Evolutionary conservation across 2,797 vertebrate species (phyloP).

Genomic region (Cyclopterus lumpus): DNA sequence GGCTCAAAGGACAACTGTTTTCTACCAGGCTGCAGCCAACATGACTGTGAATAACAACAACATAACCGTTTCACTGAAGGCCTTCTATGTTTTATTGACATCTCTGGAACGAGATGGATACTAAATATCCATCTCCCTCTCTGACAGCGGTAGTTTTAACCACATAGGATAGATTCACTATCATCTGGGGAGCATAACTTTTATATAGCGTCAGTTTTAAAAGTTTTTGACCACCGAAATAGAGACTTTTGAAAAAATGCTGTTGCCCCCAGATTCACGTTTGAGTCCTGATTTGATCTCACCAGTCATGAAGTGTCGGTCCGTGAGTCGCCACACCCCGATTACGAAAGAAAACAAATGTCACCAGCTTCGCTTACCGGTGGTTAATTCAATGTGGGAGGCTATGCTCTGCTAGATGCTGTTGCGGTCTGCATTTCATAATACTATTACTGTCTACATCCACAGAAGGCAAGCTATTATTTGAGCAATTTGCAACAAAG

Average conservation of each 20-base stretch:
- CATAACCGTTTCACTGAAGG: neutral
- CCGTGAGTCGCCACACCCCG: neutral
- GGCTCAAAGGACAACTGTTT: slow-evolving; percentile 43
- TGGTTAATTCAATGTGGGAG: neutral
- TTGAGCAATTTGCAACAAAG: neutral
- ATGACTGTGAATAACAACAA: neutral
- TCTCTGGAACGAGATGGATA: neutral
- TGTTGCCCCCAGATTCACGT: neutral
- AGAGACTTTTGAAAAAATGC: neutral
- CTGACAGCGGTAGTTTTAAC: slow-evolving; percentile 8
- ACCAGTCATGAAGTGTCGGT: neutral
- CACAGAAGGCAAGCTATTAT: neutral
- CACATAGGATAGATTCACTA: slow-evolving; percentile 18
- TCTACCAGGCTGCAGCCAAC: slow-evolving; percentile 2
- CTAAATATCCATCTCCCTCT: neutral
- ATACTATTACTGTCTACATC: neutral
- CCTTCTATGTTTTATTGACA: neutral
- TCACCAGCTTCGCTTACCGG: neutral
- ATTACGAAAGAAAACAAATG: neutral
- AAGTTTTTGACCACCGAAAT: neutral
- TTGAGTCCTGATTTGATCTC: neutral
- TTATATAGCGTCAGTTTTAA: too few relatives aligned
- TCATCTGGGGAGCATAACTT: neutral
- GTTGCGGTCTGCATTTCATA: neutral
- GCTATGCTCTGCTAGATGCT: neutral